Percentiles rank a stretch among this genome's conserved stretches.
Conservation (phyloP, 2,113 vertebrate genomes). For the Lontra canadensis region DNA sequence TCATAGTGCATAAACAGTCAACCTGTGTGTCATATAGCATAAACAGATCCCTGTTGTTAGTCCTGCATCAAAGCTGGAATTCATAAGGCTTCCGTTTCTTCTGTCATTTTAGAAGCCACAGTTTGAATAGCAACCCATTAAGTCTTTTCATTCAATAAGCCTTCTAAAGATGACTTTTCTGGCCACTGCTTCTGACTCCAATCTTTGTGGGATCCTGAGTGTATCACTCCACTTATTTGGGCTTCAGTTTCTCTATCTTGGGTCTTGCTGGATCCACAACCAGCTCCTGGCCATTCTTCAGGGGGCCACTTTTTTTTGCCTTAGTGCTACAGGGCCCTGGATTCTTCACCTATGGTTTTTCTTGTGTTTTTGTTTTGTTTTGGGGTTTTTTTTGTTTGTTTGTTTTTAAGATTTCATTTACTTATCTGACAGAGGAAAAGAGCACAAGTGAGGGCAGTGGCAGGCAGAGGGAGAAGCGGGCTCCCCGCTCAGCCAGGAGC, state of each 20-base stretch:
- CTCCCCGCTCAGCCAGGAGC: not conserved
- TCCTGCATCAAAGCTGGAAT: constrained; percentile 91
- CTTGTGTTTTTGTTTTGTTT: no score
- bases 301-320: not conserved
- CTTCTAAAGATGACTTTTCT: constrained; percentile 76
- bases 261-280: not conserved
- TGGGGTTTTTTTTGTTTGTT: no score
- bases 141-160: constrained; percentile 93
- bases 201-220: not conserved
- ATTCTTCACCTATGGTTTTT: not conserved
- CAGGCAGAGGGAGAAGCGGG: no score
- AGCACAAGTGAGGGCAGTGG: no score
- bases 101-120: constrained; percentile 94
- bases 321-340: not conserved
- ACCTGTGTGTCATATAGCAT: not conserved
- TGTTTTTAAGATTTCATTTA: no score
- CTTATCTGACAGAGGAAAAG: no score
- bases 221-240: not conserved
- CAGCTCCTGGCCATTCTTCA: not conserved
- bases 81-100: constrained; percentile 92
- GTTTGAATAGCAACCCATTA: constrained; percentile 92
- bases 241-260: not conserved
- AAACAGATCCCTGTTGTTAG: constrained; percentile 85
- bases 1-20: not conserved
- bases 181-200: not conserved